Conservation (phyloP, 2,888 invertebrate species). For the Agonum fuliginosum region DNA sequence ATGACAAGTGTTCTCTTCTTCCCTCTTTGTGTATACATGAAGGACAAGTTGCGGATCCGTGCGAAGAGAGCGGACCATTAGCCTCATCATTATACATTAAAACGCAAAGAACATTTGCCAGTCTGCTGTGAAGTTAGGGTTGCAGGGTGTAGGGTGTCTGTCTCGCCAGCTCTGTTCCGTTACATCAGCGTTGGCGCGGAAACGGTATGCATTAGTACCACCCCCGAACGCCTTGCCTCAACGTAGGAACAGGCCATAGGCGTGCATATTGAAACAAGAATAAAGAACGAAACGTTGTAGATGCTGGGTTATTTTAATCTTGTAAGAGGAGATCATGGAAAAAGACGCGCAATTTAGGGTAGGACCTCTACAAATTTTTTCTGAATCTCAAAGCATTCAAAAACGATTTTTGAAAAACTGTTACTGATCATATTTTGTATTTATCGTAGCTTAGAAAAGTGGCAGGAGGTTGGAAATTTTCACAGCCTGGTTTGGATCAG, state of each 20-base stretch:
- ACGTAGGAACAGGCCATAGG: no score
- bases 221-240: neutral
- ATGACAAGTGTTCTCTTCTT: conserved; percentile 7
- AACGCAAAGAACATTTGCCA: conserved; percentile 40
- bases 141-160: conserved; percentile 2
- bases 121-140: conserved; percentile 8
- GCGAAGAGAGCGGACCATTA: conserved; percentile 41
- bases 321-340: no score
- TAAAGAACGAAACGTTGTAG: no score
- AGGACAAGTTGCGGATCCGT: conserved; percentile 23
- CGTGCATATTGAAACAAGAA: conserved; percentile 21
- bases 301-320: no score
- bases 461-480: no score
- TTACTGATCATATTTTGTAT: no score
- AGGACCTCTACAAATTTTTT: no score
- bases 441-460: no score
- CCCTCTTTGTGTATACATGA: neutral
- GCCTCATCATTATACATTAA: conserved; percentile 38
- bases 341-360: no score
- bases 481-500: no score
- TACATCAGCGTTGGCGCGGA: conserved; percentile 24
- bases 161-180: conserved; percentile 27
- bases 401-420: no score
- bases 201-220: conserved; percentile 31
- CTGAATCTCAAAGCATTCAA: no score